These are phyloP conservation scores for Huso huso DNA, from an alignment of 2,797 vertebrate genomes.

Conservation along the genomic window DNA sequence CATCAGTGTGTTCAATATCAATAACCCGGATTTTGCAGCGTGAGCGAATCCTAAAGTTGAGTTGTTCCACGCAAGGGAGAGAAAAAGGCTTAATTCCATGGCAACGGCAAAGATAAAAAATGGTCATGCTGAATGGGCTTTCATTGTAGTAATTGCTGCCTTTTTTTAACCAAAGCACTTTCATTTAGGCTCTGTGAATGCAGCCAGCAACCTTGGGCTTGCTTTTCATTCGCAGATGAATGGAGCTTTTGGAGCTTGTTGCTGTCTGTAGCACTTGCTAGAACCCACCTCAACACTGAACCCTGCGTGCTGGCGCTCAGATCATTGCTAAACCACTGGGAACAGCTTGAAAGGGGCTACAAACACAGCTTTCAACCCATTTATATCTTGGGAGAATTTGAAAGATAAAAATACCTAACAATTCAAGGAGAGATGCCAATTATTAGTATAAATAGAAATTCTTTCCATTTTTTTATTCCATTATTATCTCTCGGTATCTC, in stretches of 20 bases:
- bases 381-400: not conserved
- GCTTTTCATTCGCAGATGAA: conserved; percentile 36
- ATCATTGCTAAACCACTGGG: conserved; percentile 19
- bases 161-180: conserved; percentile 57
- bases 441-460: not conserved
- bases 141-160: conserved; percentile 73
- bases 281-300: conserved; percentile 21
- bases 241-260: conserved; percentile 29
- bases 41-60: conserved; percentile 52
- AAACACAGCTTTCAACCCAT: conserved; percentile 15
- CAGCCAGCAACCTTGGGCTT: conserved; percentile 49
- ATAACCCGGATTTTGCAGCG: conserved; percentile 43
- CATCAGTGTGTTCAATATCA: conserved; percentile 37
- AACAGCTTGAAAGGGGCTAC: not conserved
- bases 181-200: conserved; percentile 48
- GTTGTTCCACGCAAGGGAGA: conserved; percentile 53
- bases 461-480: no score
- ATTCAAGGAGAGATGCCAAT: not conserved
- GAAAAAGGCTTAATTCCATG: conserved; percentile 67
- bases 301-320: conserved; percentile 20
- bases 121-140: conserved; percentile 74
- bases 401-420: not conserved
- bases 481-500: no score
- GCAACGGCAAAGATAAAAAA: conserved; percentile 73
- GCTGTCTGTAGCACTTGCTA: conserved; percentile 32